These are phyloP conservation scores for Athalia cordata DNA, from an alignment of 2,888 invertebrate genomes.

Conservation along the genomic window DNA sequence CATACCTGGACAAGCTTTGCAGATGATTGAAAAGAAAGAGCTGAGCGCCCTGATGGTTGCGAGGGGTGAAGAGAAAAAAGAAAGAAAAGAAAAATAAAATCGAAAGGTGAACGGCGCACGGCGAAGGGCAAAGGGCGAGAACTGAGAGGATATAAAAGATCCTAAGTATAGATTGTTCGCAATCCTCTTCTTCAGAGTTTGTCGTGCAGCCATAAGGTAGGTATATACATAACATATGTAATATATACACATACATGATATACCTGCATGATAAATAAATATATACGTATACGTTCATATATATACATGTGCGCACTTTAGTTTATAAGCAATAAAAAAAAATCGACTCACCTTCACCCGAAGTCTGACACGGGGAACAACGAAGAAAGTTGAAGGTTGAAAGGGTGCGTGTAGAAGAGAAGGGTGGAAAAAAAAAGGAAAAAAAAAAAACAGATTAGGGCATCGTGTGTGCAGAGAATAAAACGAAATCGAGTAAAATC, in stretches of 20 bases:
- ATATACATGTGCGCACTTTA: no score
- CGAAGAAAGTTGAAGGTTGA: neutral
- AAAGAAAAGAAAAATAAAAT: slow-evolving; percentile 5
- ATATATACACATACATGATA: slow-evolving; percentile 1
- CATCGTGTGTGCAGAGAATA: neutral
- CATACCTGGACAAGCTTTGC: neutral
- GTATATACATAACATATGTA: no score
- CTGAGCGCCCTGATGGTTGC: no score
- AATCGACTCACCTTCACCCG: neutral
- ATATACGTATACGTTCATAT: no score
- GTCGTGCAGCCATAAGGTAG: neutral
- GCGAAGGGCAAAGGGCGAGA: slow-evolving; percentile 1
- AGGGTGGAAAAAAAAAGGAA: neutral
- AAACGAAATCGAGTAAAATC: neutral
- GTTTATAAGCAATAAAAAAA: slow-evolving; percentile 30
- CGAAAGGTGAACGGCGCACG: neutral
- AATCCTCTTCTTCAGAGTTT: slow-evolving; percentile 2
- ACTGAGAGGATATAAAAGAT: neutral
- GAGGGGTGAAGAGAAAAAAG: neutral
- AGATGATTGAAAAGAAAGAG: no score
- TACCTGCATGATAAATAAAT: neutral
- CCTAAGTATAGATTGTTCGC: slow-evolving; percentile 23
- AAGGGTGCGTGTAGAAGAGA: neutral
- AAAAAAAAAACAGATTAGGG: no score
- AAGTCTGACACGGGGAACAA: neutral